phyloP scores from a whole-genome alignment of 37 sponge, comb jelly and placozoan genomes.

The Chondrosia reniformis region DNA sequence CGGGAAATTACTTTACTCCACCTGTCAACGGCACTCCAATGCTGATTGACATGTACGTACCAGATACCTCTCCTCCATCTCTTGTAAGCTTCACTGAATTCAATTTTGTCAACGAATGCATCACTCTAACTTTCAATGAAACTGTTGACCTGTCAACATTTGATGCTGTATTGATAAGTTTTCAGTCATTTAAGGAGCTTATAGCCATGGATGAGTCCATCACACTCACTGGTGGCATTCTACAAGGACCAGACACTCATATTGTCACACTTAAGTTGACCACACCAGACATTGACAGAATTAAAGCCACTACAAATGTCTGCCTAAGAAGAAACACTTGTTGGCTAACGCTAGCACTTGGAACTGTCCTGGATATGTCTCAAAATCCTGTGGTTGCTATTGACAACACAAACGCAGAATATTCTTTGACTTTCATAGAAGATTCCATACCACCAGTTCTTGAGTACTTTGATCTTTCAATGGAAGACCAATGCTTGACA shows the following conservation, averaged over 20 bases:
- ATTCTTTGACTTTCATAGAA: slow-evolving; percentile 47
- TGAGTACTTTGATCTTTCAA: slow-evolving; percentile 77
- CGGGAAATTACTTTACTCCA: slow-evolving; percentile 45
- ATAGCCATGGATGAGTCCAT: slow-evolving; percentile 14
- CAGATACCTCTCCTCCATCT: slow-evolving; percentile 59
- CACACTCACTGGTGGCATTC: slow-evolving; percentile 61
- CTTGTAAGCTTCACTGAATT: slow-evolving; percentile 76
- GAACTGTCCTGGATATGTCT: slow-evolving; percentile 60
- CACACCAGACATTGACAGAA: slow-evolving; percentile 67
- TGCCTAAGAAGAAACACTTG: slow-evolving; percentile 85
- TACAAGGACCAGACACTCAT: slow-evolving; percentile 40
- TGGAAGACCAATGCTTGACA: slow-evolving; percentile 60
- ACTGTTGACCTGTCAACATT: slow-evolving; percentile 64
- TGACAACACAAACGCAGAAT: slow-evolving; percentile 22
- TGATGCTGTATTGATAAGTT: slow-evolving; percentile 44
- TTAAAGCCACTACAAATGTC: slow-evolving; percentile 63
- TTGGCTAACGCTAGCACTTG: slow-evolving; percentile 64
- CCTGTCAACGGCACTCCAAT: background rate
- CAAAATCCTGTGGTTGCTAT: slow-evolving; percentile 54
- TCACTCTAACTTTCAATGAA: slow-evolving; percentile 80
- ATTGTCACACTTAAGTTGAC: slow-evolving; percentile 54
- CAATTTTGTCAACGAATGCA: slow-evolving; percentile 65
- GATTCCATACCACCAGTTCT: slow-evolving; percentile 61
- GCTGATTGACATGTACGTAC: slow-evolving; percentile 33
- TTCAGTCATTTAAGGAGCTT: slow-evolving; percentile 77